Conservation (phyloP, 2,797 vertebrate genomes). For the Margarornis squamiger region DNA sequence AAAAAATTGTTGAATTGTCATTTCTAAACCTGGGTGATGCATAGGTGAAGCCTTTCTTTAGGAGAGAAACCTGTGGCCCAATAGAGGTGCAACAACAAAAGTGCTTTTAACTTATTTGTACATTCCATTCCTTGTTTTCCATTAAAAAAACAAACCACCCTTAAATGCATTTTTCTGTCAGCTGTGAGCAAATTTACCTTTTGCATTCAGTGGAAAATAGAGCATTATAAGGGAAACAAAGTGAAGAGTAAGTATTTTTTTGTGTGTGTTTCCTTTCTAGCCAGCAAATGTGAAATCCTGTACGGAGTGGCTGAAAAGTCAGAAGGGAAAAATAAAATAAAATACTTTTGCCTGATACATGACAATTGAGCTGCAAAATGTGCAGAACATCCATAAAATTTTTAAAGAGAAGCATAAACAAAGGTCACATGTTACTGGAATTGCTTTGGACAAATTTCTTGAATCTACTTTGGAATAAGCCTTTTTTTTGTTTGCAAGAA, state of each 20-base stretch:
- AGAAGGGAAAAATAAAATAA: neutral
- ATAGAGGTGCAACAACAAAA: constrained; percentile 41
- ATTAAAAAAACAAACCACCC: neutral
- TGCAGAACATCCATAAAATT: constrained; percentile 58
- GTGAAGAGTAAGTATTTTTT: neutral
- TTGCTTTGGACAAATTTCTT: constrained; percentile 57
- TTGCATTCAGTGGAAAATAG: constrained; percentile 66
- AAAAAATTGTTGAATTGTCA: constrained; percentile 8
- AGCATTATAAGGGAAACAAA: constrained; percentile 43
- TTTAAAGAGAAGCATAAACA: constrained; percentile 48
- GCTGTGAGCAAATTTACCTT: constrained; percentile 67
- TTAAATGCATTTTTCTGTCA: constrained; percentile 72
- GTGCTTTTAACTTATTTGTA: constrained; percentile 33
- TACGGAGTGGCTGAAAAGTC: neutral
- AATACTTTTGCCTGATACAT: constrained; percentile 40
- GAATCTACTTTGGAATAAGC: constrained; percentile 35
- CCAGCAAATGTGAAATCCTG: neutral
- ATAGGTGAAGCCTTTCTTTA: neutral
- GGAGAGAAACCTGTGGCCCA: constrained; percentile 34
- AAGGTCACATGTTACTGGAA: neutral
- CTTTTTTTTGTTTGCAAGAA: constrained; percentile 60
- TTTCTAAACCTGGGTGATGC: constrained; percentile 8
- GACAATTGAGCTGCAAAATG: constrained; percentile 70
- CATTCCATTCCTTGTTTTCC: constrained; percentile 65
- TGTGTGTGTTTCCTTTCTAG: neutral